A percentile compares a stretch with the other conserved stretches of the same genome.
phyloP scores from a whole-genome alignment of 2,113 vertebrate genomes.

The Ahaetulla prasina region DNA sequence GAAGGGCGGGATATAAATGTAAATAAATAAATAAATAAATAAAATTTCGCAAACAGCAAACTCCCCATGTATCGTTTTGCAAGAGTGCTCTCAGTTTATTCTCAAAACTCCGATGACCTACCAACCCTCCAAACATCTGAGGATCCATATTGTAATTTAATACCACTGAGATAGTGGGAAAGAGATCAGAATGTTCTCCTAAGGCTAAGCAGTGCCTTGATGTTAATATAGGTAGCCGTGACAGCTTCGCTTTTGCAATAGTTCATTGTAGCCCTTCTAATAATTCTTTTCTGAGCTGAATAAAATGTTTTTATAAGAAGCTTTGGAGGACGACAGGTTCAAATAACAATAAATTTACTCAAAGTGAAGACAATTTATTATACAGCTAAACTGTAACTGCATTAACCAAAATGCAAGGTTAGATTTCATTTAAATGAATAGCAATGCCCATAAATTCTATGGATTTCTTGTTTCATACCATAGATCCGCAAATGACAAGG shows the following conservation, averaged over 20 bases:
- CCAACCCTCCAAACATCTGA: too few relatives aligned
- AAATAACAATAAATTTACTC: constrained; percentile 10
- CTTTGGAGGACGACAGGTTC: background rate
- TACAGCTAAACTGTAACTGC: background rate
- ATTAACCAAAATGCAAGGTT: background rate
- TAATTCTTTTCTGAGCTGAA: constrained; percentile 1
- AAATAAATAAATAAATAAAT: too few relatives aligned
- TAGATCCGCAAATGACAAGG: background rate
- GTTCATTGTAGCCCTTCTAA: background rate
- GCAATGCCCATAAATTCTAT: background rate
- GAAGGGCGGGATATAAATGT: too few relatives aligned
- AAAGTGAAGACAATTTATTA: background rate
- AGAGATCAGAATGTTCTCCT: background rate
- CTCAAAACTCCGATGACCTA: too few relatives aligned
- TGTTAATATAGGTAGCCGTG: background rate
- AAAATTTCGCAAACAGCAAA: too few relatives aligned
- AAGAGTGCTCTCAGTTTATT: too few relatives aligned
- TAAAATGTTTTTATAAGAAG: constrained; percentile 13
- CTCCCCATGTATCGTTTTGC: too few relatives aligned
- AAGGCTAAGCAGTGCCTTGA: background rate
- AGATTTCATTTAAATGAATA: background rate
- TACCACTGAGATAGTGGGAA: background rate
- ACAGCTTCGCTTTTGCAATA: background rate
- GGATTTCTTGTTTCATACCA: background rate
- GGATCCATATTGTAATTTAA: too few relatives aligned